A percentile compares a stretch with the other conserved stretches of the same genome.
Conservation (phyloP, 2,797 vertebrate species). For the Alauda arvensis region DNA sequence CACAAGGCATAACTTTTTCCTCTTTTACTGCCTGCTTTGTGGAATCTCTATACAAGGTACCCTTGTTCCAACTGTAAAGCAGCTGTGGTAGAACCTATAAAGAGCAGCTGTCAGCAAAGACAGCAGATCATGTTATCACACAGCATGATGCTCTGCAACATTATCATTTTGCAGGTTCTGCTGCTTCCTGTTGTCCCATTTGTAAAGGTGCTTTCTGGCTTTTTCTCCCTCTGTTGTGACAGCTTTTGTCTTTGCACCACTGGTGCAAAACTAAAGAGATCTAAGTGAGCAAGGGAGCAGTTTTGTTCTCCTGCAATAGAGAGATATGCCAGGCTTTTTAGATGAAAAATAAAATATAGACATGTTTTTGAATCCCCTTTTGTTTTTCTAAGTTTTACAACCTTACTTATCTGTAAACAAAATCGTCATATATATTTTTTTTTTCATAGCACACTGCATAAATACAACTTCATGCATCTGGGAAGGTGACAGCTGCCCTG, state of each 20-base stretch:
- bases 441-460: slow-evolving; percentile 66
- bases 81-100: slow-evolving; percentile 22
- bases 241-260: slow-evolving; percentile 48
- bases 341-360: slow-evolving; percentile 57
- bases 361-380: slow-evolving; percentile 50
- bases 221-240: slow-evolving; percentile 22
- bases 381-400: slow-evolving; percentile 63
- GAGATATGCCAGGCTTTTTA: slow-evolving; percentile 50
- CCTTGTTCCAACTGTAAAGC: background rate
- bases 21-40: background rate
- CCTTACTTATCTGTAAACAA: slow-evolving; percentile 71
- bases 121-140: slow-evolving; percentile 9
- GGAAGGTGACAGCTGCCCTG: slow-evolving; percentile 73
- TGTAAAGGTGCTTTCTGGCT: slow-evolving; percentile 37
- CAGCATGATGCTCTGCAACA: background rate
- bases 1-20: background rate
- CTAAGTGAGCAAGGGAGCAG: slow-evolving; percentile 10
- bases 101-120: slow-evolving; percentile 19
- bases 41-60: background rate
- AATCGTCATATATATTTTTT: slow-evolving; percentile 12
- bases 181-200: slow-evolving; percentile 11
- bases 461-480: slow-evolving; percentile 72
- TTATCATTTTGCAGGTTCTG: background rate
- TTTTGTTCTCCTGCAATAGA: slow-evolving; percentile 40
- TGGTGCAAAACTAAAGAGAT: slow-evolving; percentile 41